A percentile compares a stretch with the other conserved stretches of the same genome.
phyloP scores from a whole-genome alignment of 2,888 invertebrate species.

The Pimpla rufipes region DNA sequence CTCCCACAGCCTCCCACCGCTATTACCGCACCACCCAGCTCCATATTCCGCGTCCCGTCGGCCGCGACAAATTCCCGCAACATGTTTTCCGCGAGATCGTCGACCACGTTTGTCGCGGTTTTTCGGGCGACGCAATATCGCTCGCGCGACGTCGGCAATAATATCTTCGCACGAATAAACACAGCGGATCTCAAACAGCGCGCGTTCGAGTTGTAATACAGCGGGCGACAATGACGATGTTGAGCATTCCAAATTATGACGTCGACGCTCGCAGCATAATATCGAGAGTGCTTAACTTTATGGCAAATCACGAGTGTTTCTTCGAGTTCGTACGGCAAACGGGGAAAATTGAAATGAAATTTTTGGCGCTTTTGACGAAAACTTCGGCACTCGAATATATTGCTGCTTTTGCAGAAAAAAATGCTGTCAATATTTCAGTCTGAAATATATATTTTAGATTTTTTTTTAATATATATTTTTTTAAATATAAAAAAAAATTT shows the following conservation, averaged over 20 bases:
- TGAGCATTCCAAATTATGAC: background rate
- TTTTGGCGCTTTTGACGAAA: too few relatives aligned
- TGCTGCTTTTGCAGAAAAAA: too few relatives aligned
- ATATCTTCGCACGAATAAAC: slow-evolving; percentile 8
- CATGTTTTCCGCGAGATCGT: slow-evolving; percentile 1
- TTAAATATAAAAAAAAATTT: too few relatives aligned
- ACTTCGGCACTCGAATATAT: too few relatives aligned
- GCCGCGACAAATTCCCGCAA: slow-evolving; percentile 21
- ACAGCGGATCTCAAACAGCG: background rate
- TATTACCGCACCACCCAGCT: background rate
- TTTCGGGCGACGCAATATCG: background rate
- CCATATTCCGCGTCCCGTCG: background rate
- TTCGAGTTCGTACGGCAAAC: too few relatives aligned
- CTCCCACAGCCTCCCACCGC: background rate
- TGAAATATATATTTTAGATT: too few relatives aligned
- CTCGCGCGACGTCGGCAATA: background rate
- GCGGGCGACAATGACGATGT: background rate
- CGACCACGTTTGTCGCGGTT: background rate
- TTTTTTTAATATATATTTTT: too few relatives aligned
- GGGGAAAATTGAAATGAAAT: too few relatives aligned
- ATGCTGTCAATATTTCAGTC: too few relatives aligned
- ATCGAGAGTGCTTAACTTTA: too few relatives aligned
- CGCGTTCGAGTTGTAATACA: background rate
- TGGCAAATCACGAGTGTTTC: too few relatives aligned
- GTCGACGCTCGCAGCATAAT: too few relatives aligned